Conservation (phyloP, 2,888 invertebrate genomes). For the Papilio gigon region DNA sequence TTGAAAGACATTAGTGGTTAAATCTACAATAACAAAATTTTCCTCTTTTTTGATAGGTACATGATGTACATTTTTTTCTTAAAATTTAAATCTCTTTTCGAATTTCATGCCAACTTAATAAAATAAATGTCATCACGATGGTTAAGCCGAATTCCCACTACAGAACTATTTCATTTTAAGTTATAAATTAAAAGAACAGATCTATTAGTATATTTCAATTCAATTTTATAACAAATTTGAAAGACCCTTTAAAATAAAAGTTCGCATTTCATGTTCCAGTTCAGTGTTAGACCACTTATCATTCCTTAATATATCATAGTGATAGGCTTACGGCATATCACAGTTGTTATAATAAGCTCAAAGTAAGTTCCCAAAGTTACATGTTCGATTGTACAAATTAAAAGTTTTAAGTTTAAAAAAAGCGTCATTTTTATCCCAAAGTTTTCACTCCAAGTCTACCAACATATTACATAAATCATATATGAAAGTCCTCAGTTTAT, state of each 20-base stretch:
- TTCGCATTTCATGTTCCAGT: background rate
- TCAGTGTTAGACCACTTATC: background rate
- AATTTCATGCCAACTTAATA: conserved; percentile 65
- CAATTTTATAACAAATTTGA: background rate
- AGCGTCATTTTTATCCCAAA: background rate
- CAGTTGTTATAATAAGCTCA: background rate
- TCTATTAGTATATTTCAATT: background rate
- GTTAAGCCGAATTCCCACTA: conserved; percentile 48
- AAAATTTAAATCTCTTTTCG: conserved; percentile 77
- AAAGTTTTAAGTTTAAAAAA: background rate
- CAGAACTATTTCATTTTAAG: conserved; percentile 29
- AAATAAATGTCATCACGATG: conserved; percentile 75
- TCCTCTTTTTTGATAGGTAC: conserved; percentile 78
- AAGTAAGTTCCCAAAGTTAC: background rate
- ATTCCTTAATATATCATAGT: background rate
- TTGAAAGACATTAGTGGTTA: conserved; percentile 79
- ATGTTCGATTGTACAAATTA: too few relatives aligned
- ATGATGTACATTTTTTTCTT: conserved; percentile 72
- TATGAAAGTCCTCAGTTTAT: too few relatives aligned
- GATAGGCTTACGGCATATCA: background rate
- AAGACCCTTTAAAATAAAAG: background rate
- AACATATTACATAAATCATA: background rate
- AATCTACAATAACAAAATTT: conserved; percentile 81
- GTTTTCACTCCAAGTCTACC: background rate
- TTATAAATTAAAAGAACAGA: conserved; percentile 2